Evolutionary conservation across 2,888 invertebrate species (phyloP), one percentile per base, ranked within the genome.

Genomic region (Acanthoscelides obtectus): DNA sequence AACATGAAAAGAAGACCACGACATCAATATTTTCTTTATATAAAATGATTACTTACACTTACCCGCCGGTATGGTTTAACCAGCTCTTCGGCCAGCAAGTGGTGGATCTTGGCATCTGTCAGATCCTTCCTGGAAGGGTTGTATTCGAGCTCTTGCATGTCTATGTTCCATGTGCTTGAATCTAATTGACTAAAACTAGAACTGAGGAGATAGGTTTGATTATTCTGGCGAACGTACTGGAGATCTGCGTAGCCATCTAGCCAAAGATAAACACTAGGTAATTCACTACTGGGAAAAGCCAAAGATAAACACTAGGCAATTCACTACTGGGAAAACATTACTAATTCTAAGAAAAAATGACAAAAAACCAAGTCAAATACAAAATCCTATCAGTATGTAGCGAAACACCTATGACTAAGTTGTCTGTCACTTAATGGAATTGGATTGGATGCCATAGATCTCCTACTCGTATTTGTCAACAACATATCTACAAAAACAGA

Each of bases 21-120:
- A 45, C 45, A 45, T 45, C 45, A 17, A 45, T 45, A 45, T 45
- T 25, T 5, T 12, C 12, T 45, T 45, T 12, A 12, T 12, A 45
- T 45, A 45, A 45, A 45, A 45, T 45, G 45, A 45, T 45, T 45
- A 45, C 45, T 45, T 45, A 45, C 45, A 85, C 91, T 88, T 89
- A 94, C 94, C 87, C 95, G 89, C 88, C 93, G 89, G 81, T 94
- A 93, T 8, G 97, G 95, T 86, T 95, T 95, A 86, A 93, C 93
- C 66, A 96, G 87, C 85, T 96, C 96, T 85, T 96, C 95, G 2
- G 95, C 94, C 66, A 97, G 88, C 67, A 98, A 88, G 85, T 97
- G 97, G 85, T 97, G 97, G 78, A 97, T 95, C 85, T 92, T 93
- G n/a, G 95, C 96, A 84, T 97, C 97, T 0, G 96, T 96, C 72